Evolutionary conservation across 2,888 invertebrate species (phyloP), one percentile per base, ranked within the genome.

Genomic region (Drosophila nr. perissopoda): DNA sequence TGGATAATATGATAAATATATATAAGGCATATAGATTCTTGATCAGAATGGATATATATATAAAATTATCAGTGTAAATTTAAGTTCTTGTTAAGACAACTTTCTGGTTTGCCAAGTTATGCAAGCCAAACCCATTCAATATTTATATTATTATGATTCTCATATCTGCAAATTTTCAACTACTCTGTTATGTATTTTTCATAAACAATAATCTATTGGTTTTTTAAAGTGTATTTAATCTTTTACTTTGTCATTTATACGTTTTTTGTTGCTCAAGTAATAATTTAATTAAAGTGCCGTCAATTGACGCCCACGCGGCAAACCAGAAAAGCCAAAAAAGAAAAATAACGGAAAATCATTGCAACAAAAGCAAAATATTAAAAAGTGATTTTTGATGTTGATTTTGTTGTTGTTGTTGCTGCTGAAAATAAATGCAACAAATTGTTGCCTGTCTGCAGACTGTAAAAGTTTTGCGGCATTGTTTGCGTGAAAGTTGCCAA

Each of bases 401-500:
- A 31, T 52, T 51, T 51, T 51, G 18, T 7, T 36, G 42, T 18
- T 56, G 48, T 21, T 36, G 25, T n/a, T 66, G 51, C 29, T 34
- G 59, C 51, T 65, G 51, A 36, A 68, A 59, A 66, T 77, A 33
- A 79, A 70, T 78, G 74, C 82, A 79, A 71, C 80, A 82, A 78
- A 69, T 80, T 78, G 82, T 75, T 63, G 81, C 46, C 56, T 57
- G 64, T 58, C 48, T 11, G 25, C 48, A 33, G 49, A 36, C 49
- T 34, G 34, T 29, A 60, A 52, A 40, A 21, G 52, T 34, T 40
- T 29, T 52, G 67, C 67, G 38, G 56, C 27, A 85, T 85, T 88
- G 75, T 76, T 88, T 64, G 58, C 70, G 85, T 82, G 85, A 85
- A 85, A 85, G 85, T 79, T 85, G 61, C 40, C 64, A 57, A 63